Base-by-base conservation (phyloP, 2,113 vertebrate genomes). In the Picathartes gymnocephalus region DNA sequence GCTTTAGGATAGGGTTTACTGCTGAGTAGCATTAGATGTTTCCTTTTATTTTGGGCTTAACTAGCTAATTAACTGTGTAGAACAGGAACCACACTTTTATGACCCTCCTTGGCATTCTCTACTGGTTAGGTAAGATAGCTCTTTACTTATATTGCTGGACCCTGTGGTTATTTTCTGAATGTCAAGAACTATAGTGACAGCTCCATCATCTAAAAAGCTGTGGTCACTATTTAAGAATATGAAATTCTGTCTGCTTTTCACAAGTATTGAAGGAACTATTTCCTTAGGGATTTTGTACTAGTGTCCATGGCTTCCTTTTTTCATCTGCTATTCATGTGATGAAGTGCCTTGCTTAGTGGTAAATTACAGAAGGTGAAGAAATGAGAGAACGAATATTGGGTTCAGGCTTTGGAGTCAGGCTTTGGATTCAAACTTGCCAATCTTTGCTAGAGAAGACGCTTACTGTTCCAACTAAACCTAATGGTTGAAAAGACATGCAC, bases 401-500 rank as follows among this genome's bases (percentile, higher is more conserved):
- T 39, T 11, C 39, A 39, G 39, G 39, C 39, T n/a, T n/a, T n/a
- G n/a, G n/a, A 66, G 9, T 8, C 66, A 13, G 74, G 33, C 24
- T 84, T 84, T 77, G 33, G 25, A 25, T 20, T 45, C 45, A 82
- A 33, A 58, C 6, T 69, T 58, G 47, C 25, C 31, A 58, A 6
- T 27, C 24, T 71, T 51, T 69, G n/a, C 60, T 71, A 25, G 30
- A 65, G 54, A 81, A 88, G 28, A 15, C 37, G n/a, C 17, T 60
- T 44, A n/a, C n/a, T 68, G 45, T 39, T 77, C 62, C 86, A 50
- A 39, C 9, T 65, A 60, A 94, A 27, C 33, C 62, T 65, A n/a
- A 39, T 1, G 0, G 14, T 25, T 0, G 0, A 71, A 70, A 72
- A 90, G 31, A 56, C 15, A 57, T 21, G 7, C 12, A 15, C 8